Conservation (phyloP, 2,888 invertebrate species). For the Catocala fraxini region DNA sequence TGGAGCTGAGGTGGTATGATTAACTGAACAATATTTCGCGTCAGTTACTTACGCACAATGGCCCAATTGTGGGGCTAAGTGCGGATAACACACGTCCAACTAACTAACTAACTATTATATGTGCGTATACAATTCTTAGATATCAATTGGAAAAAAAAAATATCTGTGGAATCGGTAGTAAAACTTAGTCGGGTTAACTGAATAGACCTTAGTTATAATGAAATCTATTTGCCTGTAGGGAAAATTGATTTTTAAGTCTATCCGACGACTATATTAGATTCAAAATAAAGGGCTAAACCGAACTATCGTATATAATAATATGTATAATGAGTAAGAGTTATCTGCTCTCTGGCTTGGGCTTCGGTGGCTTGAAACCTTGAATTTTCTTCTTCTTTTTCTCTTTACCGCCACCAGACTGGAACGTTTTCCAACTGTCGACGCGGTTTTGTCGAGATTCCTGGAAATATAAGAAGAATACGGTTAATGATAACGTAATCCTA, state of each 20-base stretch:
- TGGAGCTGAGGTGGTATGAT: too few relatives aligned
- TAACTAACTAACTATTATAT: too few relatives aligned
- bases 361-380: conserved; percentile 96
- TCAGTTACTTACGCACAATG: too few relatives aligned
- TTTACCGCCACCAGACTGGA: conserved; percentile 92
- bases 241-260: conserved; percentile 24
- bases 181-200: background rate
- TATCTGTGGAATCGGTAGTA: too few relatives aligned
- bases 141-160: too few relatives aligned
- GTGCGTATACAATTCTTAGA: too few relatives aligned
- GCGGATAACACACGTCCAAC: too few relatives aligned
- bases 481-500: background rate
- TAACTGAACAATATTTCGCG: too few relatives aligned
- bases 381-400: conserved; percentile 92
- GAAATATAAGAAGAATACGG: conserved; percentile 6
- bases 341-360: conserved; percentile 97
- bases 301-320: conserved; percentile 34
- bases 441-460: conserved; percentile 96
- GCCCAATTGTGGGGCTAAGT: too few relatives aligned
- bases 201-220: conserved; percentile 7
- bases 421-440: conserved; percentile 97
- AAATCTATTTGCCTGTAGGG: conserved; percentile 12
- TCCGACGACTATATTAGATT: conserved; percentile 49
- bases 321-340: conserved; percentile 77
- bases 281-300: conserved; percentile 55